Evolutionary conservation across 2,797 vertebrate genomes (phyloP).

Genomic region (Novumbra hubbsi): DNA sequence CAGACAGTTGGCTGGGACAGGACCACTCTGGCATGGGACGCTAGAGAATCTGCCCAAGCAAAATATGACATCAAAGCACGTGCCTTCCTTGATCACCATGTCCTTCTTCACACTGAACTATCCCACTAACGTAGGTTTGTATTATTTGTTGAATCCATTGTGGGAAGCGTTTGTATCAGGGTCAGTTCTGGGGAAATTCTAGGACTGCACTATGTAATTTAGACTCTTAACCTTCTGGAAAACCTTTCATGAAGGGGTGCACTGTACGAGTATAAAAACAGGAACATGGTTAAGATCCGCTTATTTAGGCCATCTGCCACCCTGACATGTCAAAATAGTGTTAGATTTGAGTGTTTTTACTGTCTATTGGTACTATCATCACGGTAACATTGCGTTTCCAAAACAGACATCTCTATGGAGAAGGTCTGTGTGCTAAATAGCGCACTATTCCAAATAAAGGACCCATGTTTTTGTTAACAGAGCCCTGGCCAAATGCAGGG

Average conservation of each 20-base stretch:
- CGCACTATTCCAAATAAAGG: background rate
- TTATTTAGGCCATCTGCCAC: conserved; percentile 53
- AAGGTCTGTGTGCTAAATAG: conserved; percentile 29
- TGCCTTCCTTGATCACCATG: conserved; percentile 69
- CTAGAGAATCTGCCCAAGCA: conserved; percentile 49
- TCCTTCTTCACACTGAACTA: conserved; percentile 41
- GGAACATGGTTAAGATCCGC: conserved; percentile 58
- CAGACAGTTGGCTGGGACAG: conserved; percentile 68
- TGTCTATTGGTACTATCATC: conserved; percentile 58
- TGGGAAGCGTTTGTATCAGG: background rate
- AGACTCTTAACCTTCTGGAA: conserved; percentile 45
- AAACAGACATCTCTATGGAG: conserved; percentile 51
- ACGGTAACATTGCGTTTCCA: conserved; percentile 59
- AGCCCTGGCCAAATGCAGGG: background rate
- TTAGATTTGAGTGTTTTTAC: conserved; percentile 64
- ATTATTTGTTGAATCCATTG: background rate
- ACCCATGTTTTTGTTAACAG: no score
- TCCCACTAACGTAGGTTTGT: no score
- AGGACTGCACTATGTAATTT: background rate
- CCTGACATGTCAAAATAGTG: conserved; percentile 54
- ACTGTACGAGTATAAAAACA: conserved; percentile 55
- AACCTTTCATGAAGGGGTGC: conserved; percentile 22
- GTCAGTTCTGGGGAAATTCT: background rate
- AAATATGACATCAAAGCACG: conserved; percentile 73
- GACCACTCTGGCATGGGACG: conserved; percentile 58